Evolutionary conservation across 2,888 invertebrate species (phyloP).

Genomic region (Rhagonycha fulva): DNA sequence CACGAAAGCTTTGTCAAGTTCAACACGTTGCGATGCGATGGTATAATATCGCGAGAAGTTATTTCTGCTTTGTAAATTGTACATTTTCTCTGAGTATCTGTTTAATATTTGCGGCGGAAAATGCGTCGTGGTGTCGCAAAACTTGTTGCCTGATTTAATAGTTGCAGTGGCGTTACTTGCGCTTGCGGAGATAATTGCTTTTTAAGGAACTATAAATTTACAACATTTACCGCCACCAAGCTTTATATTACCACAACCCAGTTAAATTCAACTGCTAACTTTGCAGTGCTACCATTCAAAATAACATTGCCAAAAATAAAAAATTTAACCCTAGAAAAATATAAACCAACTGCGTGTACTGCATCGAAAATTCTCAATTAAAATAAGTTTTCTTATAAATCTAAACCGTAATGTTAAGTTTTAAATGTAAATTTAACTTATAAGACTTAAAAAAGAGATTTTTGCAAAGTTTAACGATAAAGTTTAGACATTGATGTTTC

Average conservation of each 20-base stretch:
- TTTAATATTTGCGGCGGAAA: conserved; percentile 23
- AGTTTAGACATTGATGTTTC: neutral
- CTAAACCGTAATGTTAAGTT: neutral
- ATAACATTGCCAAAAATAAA: conserved; percentile 1
- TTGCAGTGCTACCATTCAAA: conserved; percentile 23
- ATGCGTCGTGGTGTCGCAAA: conserved; percentile 24
- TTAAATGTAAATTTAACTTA: conserved; percentile 1
- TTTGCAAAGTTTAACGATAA: neutral
- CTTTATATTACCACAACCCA: conserved; percentile 39
- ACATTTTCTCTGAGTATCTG: conserved; percentile 18
- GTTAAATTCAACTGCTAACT: conserved; percentile 31
- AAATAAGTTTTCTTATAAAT: neutral
- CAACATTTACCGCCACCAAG: conserved; percentile 39
- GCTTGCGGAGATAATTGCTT: conserved; percentile 43
- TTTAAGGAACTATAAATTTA: conserved; percentile 49
- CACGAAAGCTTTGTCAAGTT: conserved; percentile 4
- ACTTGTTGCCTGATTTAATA: conserved; percentile 43
- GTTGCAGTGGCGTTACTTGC: conserved; percentile 35
- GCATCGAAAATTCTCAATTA: neutral
- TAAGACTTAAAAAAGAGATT: neutral
- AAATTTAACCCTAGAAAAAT: neutral
- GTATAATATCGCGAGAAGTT: neutral
- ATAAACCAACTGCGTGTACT: neutral
- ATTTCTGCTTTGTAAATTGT: conserved; percentile 13
- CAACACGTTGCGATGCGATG: neutral